These are phyloP conservation scores for Andricus grossulariae DNA, from an alignment of 1,140 invertebrate genomes.

Conservation along the genomic window DNA sequence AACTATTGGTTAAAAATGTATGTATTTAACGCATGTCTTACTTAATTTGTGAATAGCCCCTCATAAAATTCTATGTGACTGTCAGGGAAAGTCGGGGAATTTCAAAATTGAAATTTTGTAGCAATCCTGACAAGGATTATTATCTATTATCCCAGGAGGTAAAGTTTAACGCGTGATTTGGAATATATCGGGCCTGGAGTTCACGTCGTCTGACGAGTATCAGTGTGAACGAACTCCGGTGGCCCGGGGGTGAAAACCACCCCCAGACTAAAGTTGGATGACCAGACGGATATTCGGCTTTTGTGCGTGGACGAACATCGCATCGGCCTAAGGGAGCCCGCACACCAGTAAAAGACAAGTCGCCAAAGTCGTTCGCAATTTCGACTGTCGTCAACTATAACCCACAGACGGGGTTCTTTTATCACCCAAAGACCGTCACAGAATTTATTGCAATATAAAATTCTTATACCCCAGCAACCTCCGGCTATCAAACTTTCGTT, in stretches of 20 bases:
- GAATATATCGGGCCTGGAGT: constrained; percentile 46
- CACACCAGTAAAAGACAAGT: background rate
- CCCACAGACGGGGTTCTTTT: constrained; percentile 7
- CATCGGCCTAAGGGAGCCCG: background rate
- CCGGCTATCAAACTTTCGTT: background rate
- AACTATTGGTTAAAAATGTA: too few species aligned
- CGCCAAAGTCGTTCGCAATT: constrained; percentile 11
- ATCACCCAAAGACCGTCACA: constrained; percentile 15
- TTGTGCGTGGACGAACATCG: constrained; percentile 6
- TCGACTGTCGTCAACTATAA: constrained; percentile 25
- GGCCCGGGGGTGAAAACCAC: constrained; percentile 13
- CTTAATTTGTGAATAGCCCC: too few species aligned
- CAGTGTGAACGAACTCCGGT: constrained; percentile 66
- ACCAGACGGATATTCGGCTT: constrained; percentile 61
- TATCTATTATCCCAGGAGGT: too few species aligned
- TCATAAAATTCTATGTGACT: too few species aligned
- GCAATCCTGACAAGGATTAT: too few species aligned
- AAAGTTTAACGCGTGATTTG: too few species aligned
- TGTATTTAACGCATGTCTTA: too few species aligned
- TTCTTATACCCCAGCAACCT: constrained; percentile 9
- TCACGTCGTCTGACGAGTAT: constrained; percentile 19
- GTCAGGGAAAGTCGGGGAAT: too few species aligned
- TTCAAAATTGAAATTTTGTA: too few species aligned
- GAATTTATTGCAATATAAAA: constrained; percentile 27
- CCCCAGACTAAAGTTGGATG: constrained; percentile 48